Percentiles rank a stretch among this genome's conserved stretches.
These are phyloP conservation scores for Ormia ochracea DNA, from an alignment of 2,888 invertebrate species.

Conservation along the genomic window DNA sequence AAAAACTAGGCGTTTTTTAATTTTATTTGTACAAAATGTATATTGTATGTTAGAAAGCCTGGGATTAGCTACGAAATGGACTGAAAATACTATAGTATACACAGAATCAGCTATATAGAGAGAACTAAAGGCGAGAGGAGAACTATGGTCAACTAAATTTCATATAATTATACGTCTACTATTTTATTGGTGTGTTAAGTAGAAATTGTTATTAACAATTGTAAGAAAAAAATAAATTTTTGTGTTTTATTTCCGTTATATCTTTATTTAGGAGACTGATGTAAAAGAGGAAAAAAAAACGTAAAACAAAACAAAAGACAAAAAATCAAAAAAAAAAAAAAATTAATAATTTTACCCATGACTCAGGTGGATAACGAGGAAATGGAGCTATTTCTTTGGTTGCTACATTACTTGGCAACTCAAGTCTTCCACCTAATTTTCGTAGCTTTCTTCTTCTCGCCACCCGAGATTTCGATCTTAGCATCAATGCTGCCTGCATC, in stretches of 20 bases:
- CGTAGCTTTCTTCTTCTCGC: conserved; percentile 86
- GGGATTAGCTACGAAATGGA: conserved; percentile 12
- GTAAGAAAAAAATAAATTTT: conserved; percentile 63
- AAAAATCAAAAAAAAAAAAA: conserved; percentile 46
- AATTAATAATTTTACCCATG: conserved; percentile 80
- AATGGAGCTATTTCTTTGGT: conserved; percentile 91
- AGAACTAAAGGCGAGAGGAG: conserved; percentile 34
- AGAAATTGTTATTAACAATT: conserved; percentile 18
- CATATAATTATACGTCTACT: neutral
- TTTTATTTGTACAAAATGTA: conserved; percentile 10
- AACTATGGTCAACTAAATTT: conserved; percentile 32
- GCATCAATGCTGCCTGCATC: conserved; percentile 95
- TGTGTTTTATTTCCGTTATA: conserved; percentile 40
- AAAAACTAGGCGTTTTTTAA: neutral
- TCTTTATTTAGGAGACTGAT: conserved; percentile 51
- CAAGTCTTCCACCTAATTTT: conserved; percentile 85
- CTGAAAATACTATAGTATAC: neutral
- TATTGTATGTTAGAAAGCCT: neutral
- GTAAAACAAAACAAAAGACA: neutral
- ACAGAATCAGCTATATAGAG: neutral
- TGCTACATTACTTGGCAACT: conserved; percentile 91
- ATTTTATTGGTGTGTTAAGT: neutral
- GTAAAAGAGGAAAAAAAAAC: conserved; percentile 31
- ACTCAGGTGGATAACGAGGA: conserved; percentile 90
- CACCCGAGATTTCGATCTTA: conserved; percentile 92